Conservation (phyloP, 2,888 invertebrate species). For the Lasius fuliginosus region DNA sequence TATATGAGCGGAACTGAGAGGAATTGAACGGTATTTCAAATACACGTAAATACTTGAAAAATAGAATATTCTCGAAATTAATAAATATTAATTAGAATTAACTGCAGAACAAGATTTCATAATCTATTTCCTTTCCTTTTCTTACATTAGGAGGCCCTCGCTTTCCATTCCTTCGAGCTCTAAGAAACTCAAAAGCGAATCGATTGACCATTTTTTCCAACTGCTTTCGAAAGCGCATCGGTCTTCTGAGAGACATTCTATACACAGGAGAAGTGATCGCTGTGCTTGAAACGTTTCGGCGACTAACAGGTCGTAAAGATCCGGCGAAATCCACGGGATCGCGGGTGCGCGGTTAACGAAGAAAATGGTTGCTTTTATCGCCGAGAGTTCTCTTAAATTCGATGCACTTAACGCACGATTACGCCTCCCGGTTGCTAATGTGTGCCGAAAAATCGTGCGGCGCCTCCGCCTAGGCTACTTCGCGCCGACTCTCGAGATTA, state of each 20-base stretch:
- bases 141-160: not conserved
- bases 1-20: not conserved
- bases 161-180: not conserved
- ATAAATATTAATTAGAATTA: not conserved
- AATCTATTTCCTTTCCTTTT: not conserved
- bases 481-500: conserved; percentile 53
- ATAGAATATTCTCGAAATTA: not conserved
- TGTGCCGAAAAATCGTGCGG: conserved; percentile 49
- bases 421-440: conserved; percentile 19
- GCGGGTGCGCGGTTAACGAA: not conserved
- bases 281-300: conserved; percentile 55
- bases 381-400: conserved; percentile 41
- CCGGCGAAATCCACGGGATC: conserved; percentile 20
- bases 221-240: not conserved
- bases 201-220: not conserved
- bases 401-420: conserved; percentile 54
- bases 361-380: conserved; percentile 59
- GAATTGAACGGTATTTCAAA: not conserved
- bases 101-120: not conserved
- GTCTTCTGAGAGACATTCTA: conserved; percentile 43
- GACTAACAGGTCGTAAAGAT: conserved; percentile 70
- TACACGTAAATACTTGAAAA: not conserved
- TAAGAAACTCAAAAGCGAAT: not conserved
- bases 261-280: conserved; percentile 54
- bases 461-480: conserved; percentile 42